Evolutionary conservation across 2,888 invertebrate species (phyloP), one percentile per base, ranked within the genome.

Genomic region (Chaetogeoica ovagalla): DNA sequence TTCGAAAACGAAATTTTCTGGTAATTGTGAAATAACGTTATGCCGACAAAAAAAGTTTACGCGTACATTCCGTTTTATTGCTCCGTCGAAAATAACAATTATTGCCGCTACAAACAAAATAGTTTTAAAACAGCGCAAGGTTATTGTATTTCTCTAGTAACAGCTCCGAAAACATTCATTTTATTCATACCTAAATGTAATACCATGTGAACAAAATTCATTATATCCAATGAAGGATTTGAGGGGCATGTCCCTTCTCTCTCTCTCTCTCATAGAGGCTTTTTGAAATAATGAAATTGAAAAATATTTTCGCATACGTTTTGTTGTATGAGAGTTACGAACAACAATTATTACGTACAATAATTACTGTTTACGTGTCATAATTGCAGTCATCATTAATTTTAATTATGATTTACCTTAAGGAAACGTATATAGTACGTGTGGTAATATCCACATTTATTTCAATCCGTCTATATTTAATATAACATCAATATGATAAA

Each of bases 151-250:
- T 52, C 17, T 17, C 17, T 17, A 17, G 63, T 63, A 73, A 63
- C 73, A 73, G 63, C 52, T 73, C 52, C 21, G 15, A 73, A 37
- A 63, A 73, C 52, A 63, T 63, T 73, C 30, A 55, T n/a, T 69
- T 52, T 17, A 62, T 30, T 19, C 57, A 37, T 19, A 55, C 13
- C 59, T 11, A 43, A 43, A 37, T 55, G 17, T 17, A 52, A 15
- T 52, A 52, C 15, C 30, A 30, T 62, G 48, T 52, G 62, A n/a
- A 73, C 62, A 48, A 8, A 43, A 43, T 59, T 23, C 37, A 59
- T 71, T 30, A 66, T 37, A 63, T 63, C 17, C 30, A 17, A 6
- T 37, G 6, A 19, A 1, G 55, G 11, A 13, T n/a, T n/a, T 13
- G 11, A 43, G 30, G 17, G 57, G 7, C 15, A 11, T 3, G 11